Evolutionary conservation across 1,140 invertebrate species (phyloP).

Genomic region (Babylonia areolata): DNA sequence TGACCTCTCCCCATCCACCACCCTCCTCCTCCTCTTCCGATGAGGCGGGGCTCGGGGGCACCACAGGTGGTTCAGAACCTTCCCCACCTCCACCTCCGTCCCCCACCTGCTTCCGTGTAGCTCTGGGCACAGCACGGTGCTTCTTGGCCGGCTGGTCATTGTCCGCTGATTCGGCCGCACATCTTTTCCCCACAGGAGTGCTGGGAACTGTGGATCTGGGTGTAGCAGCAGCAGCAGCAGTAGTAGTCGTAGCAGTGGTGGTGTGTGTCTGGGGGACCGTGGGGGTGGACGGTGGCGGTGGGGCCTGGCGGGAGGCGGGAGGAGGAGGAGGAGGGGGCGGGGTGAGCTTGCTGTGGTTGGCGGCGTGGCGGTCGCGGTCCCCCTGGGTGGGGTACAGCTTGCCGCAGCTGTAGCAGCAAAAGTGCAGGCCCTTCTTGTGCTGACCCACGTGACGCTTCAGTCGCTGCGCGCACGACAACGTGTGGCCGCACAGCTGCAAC

Average conservation of each 20-base stretch:
- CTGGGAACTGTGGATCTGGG: too few species aligned
- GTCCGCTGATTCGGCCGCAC: not conserved
- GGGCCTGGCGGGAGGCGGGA: not conserved
- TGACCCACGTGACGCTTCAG: not conserved
- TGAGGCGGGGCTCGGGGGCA: not conserved
- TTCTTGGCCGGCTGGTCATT: not conserved
- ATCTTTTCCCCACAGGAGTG: too few species aligned
- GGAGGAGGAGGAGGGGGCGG: not conserved
- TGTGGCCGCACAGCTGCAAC: slow-evolving; percentile 17
- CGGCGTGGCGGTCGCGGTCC: not conserved
- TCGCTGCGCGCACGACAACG: not conserved
- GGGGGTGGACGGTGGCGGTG: too few species aligned
- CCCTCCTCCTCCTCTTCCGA: not conserved
- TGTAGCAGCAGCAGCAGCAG: too few species aligned
- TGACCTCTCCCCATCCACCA: too few species aligned
- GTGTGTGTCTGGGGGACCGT: too few species aligned
- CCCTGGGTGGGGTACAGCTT: slow-evolving; percentile 1
- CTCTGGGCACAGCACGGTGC: not conserved
- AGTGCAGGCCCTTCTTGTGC: not conserved
- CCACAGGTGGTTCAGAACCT: not conserved
- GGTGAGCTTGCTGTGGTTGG: not conserved
- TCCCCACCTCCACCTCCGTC: not conserved
- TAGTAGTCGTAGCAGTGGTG: too few species aligned
- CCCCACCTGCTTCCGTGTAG: not conserved
- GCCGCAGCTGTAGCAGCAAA: slow-evolving; percentile 18